These are phyloP conservation scores for Erebia palarica DNA, from an alignment of 2,888 invertebrate genomes.

Conservation along the genomic window DNA sequence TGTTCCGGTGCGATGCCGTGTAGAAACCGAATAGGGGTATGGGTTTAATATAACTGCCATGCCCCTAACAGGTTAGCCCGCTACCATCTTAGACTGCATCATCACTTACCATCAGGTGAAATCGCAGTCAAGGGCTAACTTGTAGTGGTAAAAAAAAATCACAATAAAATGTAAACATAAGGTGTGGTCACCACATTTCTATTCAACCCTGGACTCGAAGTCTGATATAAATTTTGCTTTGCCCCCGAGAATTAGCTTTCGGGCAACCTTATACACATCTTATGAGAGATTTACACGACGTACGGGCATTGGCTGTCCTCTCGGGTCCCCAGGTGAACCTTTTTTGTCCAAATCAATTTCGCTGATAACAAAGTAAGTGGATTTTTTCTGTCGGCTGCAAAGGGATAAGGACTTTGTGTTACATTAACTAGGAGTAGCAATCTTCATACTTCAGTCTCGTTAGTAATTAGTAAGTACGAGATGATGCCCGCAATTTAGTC, in stretches of 20 bases:
- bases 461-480: too few species aligned
- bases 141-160: too few species aligned
- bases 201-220: constrained; percentile 29
- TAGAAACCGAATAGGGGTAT: too few species aligned
- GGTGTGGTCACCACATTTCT: constrained; percentile 30
- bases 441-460: too few species aligned
- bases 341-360: constrained; percentile 30
- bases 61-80: too few species aligned
- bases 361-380: constrained; percentile 21
- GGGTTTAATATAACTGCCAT: too few species aligned
- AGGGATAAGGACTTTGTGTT: neutral
- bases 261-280: constrained; percentile 40
- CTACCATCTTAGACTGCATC: too few species aligned
- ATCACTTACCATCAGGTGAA: too few species aligned
- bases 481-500: too few species aligned
- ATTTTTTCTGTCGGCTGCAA: constrained; percentile 10
- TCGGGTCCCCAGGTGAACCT: constrained; percentile 31
- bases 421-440: too few species aligned
- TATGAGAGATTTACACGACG: constrained; percentile 43
- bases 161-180: neutral
- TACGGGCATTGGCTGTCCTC: constrained; percentile 46
- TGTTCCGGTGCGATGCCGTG: too few species aligned
- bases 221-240: constrained; percentile 46
- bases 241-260: constrained; percentile 43
- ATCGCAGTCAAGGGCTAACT: too few species aligned